A percentile compares a stretch with the other conserved stretches of the same genome.
Conservation (phyloP, 1,140 invertebrate genomes). For the Protaetia brevitarsis region DNA sequence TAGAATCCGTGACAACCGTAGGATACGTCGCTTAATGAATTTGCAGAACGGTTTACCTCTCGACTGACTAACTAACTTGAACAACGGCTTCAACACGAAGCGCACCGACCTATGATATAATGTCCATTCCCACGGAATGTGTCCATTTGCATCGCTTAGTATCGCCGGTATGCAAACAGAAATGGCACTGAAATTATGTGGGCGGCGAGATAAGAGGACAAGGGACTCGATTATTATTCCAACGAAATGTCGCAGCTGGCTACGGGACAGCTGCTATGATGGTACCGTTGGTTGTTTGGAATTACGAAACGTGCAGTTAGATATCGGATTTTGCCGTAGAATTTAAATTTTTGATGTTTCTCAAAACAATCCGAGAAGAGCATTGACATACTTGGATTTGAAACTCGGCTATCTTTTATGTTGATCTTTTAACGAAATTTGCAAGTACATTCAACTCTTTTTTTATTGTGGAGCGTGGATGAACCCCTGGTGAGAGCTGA, state of each 20-base stretch:
- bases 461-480: too few species aligned
- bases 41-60: neutral
- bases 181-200: neutral
- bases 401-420: too few species aligned
- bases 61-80: neutral
- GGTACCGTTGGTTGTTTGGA: neutral
- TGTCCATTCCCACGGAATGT: slow-evolving; percentile 22
- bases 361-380: neutral
- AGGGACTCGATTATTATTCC: neutral
- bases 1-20: neutral
- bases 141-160: slow-evolving; percentile 27
- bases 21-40: neutral
- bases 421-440: too few species aligned
- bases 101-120: slow-evolving; percentile 1
- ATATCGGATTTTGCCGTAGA: neutral
- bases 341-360: neutral
- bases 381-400: neutral
- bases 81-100: neutral
- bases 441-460: too few species aligned
- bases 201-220: neutral
- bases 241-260: neutral
- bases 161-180: slow-evolving; percentile 21
- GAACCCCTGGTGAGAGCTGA: too few species aligned
- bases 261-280: neutral
- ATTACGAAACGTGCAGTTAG: neutral